phyloP scores from a whole-genome alignment of 2,113 vertebrate species.

The Corvus cornix region DNA sequence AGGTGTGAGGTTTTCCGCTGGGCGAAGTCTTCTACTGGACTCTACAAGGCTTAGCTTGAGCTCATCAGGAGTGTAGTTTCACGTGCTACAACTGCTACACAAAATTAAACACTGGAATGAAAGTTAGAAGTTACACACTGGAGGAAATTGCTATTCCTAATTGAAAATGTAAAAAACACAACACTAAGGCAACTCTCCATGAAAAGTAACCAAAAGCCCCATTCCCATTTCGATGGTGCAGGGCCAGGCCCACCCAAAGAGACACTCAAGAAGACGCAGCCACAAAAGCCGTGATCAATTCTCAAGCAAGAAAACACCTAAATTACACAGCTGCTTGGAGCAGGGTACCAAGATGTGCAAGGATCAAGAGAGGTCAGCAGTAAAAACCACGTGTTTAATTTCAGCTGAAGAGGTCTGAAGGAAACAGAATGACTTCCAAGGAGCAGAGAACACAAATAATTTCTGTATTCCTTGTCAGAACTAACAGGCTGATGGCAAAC shows the following conservation, averaged over 20 bases:
- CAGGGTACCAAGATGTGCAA: not conserved
- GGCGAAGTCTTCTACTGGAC: not conserved
- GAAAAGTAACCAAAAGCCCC: not conserved
- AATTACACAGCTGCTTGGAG: not conserved
- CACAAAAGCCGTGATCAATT: not conserved
- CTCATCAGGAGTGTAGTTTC: accelerated
- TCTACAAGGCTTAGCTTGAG: not conserved
- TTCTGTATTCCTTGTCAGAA: not conserved
- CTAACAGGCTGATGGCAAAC: not conserved
- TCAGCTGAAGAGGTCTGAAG: not conserved
- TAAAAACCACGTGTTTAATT: not conserved
- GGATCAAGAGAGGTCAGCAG: not conserved
- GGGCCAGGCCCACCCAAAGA: not conserved
- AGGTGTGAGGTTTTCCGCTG: not conserved
- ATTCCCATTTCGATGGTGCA: not conserved
- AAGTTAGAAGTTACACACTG: not conserved
- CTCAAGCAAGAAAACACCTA: not conserved
- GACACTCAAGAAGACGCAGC: accelerated
- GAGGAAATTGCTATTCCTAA: not conserved
- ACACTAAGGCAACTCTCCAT: not conserved
- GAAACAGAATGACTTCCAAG: constrained; percentile 4
- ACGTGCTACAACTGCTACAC: not conserved
- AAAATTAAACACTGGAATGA: not conserved
- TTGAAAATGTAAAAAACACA: accelerated
- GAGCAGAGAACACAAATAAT: not conserved